Conservation (phyloP, 2,888 invertebrate genomes). For the Mechanitis mazaeus region DNA sequence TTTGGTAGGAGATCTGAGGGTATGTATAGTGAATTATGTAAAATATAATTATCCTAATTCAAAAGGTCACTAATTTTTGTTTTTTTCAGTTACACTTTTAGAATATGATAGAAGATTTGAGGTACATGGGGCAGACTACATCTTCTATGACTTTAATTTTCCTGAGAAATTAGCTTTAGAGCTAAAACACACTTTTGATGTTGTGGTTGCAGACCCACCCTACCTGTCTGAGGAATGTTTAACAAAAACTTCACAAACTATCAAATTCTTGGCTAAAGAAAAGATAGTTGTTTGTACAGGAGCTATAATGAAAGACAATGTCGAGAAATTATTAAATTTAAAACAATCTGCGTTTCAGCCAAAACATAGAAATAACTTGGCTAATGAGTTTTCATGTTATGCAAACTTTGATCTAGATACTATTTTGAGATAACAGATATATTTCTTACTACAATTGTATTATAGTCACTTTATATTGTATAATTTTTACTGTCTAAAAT, state of each 20-base stretch:
- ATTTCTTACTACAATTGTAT: neutral
- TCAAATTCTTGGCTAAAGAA: conserved; percentile 83
- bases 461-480: neutral
- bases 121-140: conserved; percentile 85
- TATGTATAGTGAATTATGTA: conserved; percentile 34
- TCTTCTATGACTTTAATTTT: conserved; percentile 91
- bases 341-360: conserved; percentile 84
- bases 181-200: conserved; percentile 79
- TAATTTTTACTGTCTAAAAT: too few species aligned
- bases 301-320: conserved; percentile 85
- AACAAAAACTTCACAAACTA: conserved; percentile 86
- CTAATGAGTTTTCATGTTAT: conserved; percentile 94
- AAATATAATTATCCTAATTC: neutral
- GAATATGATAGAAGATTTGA: conserved; percentile 93
- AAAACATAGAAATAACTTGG: conserved; percentile 90
- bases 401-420: conserved; percentile 88
- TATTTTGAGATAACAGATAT: conserved; percentile 44
- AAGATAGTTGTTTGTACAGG: conserved; percentile 94
- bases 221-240: conserved; percentile 96
- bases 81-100: conserved; percentile 81
- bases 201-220: conserved; percentile 96
- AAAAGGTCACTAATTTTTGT: conserved; percentile 3
- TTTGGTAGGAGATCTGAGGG: conserved; percentile 65
- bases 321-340: conserved; percentile 78
- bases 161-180: conserved; percentile 82